phyloP scores from a whole-genome alignment of 1,140 invertebrate species.

The Hylaeus anthracinus region DNA sequence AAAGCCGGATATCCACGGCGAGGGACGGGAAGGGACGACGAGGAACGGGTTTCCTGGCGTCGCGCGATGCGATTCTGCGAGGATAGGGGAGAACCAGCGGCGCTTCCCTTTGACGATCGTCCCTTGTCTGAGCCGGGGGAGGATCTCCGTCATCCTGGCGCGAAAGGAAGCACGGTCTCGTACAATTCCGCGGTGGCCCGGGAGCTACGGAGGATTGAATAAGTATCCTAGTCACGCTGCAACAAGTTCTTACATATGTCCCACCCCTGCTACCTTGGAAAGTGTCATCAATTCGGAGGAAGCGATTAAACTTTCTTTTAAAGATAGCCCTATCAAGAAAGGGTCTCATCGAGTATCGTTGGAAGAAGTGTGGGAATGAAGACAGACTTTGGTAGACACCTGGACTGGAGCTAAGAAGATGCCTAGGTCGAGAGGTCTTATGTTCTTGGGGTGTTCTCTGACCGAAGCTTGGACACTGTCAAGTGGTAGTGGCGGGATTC shows the following conservation, averaged over 20 bases:
- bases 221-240: background rate
- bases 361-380: background rate
- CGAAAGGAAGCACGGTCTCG: background rate
- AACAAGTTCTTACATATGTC: constrained; percentile 4
- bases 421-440: background rate
- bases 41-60: background rate
- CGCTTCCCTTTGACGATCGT: constrained; percentile 14
- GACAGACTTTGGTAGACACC: background rate
- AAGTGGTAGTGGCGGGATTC: background rate
- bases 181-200: background rate
- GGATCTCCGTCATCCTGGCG: background rate
- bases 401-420: background rate
- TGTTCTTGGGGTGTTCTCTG: background rate
- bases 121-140: background rate
- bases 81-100: background rate
- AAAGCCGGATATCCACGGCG: background rate
- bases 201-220: constrained; percentile 26
- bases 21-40: background rate
- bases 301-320: no score
- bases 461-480: background rate
- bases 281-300: no score
- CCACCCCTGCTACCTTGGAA: no score
- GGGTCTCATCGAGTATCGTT: no score
- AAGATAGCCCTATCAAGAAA: no score
- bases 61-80: constrained; percentile 18